phyloP scores from a whole-genome alignment of 2,113 vertebrate genomes.

The Eurypyga helias region DNA sequence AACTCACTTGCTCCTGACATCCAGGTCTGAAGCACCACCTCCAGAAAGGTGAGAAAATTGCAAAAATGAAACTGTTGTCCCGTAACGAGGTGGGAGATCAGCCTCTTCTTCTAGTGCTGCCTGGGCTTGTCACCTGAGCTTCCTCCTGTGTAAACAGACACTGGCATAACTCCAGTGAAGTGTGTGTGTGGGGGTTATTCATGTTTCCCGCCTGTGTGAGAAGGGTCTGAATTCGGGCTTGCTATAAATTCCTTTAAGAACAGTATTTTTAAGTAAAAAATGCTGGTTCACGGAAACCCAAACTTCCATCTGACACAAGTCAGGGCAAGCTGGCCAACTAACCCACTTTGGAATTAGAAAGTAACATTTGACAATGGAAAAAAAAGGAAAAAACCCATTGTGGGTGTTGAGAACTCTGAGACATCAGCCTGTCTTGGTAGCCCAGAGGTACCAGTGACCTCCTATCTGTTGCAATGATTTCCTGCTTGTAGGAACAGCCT shows the following conservation, averaged over 20 bases:
- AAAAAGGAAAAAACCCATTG: background rate
- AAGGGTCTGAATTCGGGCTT: background rate
- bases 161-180: background rate
- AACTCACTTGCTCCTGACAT: background rate
- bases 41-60: background rate
- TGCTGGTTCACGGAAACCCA: background rate
- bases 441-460: background rate
- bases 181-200: accelerated
- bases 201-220: background rate
- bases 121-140: accelerated
- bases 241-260: background rate
- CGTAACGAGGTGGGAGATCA: background rate
- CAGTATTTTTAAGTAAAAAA: background rate
- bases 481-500: background rate
- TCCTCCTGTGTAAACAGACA: background rate
- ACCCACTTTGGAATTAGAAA: background rate
- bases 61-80: background rate
- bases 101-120: background rate
- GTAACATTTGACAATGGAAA: background rate
- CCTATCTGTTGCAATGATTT: background rate
- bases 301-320: background rate
- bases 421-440: background rate
- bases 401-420: background rate
- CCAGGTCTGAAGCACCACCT: background rate
- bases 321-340: background rate